These are phyloP conservation scores for Orthosia cruda DNA, from an alignment of 2,888 invertebrate species.

Conservation along the genomic window DNA sequence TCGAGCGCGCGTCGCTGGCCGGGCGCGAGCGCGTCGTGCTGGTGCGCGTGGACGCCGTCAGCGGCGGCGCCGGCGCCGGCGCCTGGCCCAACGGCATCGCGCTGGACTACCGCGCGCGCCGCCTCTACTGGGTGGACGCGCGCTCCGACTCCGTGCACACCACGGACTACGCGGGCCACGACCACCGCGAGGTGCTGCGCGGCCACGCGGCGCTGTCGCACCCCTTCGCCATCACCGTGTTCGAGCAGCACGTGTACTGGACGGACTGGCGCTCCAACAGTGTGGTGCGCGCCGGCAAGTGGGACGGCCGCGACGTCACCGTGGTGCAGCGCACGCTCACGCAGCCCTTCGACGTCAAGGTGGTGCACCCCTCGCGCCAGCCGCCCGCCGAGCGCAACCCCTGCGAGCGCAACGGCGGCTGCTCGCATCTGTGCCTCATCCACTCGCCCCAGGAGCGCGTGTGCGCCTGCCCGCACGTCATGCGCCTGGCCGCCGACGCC, in stretches of 20 bases:
- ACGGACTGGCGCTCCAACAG: slow-evolving; percentile 98
- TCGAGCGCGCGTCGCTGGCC: slow-evolving; percentile 96
- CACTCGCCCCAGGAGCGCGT: slow-evolving; percentile 92
- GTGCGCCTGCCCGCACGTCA: slow-evolving; percentile 97
- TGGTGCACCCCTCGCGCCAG: slow-evolving; percentile 87
- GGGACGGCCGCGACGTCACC: slow-evolving; percentile 94
- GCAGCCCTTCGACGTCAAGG: slow-evolving; percentile 97
- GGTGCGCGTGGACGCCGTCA: slow-evolving; percentile 91
- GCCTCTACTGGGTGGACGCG: slow-evolving; percentile 97
- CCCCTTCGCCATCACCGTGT: slow-evolving; percentile 97
- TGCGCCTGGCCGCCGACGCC: slow-evolving; percentile 94
- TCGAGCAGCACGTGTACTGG: slow-evolving; percentile 97
- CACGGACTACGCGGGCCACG: slow-evolving; percentile 95
- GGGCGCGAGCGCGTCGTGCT: slow-evolving; percentile 93
- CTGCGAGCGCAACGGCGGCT: slow-evolving; percentile 95
- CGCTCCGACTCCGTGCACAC: slow-evolving; percentile 96
- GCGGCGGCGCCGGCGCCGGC: slow-evolving; percentile 93
- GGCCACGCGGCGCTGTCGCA: slow-evolving; percentile 95
- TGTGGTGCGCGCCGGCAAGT: slow-evolving; percentile 97
- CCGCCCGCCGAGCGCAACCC: slow-evolving; percentile 90
- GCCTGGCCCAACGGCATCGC: slow-evolving; percentile 97
- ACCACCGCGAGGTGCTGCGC: slow-evolving; percentile 93
- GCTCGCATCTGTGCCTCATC: slow-evolving; percentile 96
- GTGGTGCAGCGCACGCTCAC: slow-evolving; percentile 96
- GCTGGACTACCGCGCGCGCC: slow-evolving; percentile 94